Base-by-base conservation (phyloP, 30 jellyfish, hydroid and myxozoan species). In the Pelagia noctiluca region DNA sequence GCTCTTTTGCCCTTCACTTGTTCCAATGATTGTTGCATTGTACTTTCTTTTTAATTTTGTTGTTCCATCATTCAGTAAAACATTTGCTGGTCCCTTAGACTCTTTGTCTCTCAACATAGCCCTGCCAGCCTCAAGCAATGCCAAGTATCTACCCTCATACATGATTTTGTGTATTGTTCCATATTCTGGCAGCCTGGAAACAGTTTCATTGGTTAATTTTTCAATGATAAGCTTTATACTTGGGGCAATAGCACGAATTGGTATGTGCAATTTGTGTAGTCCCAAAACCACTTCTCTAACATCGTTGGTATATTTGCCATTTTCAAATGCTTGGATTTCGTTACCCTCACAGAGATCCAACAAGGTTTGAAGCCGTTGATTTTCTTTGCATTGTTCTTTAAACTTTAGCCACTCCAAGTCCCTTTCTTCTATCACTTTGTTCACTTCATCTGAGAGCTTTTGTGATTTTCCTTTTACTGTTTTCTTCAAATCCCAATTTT, bases 1-100 rank as follows among this genome's bases (percentile, higher is more conserved):
- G 23, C 30, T 36, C 33, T 42, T 73, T n/a, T 25, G 28, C 10
- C 85, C 50, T 42, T 73, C 85, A 73, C 79, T 73, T 42, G 85
- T 73, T 24, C 85, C 54, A 25, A 73, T 11, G 19, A 73, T 73
- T 0, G 76, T 46, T 8, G 79, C 23, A 66, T 66, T 66, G 63
- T 66, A 66, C 29, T n/a, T 66, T 66, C 35, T 33, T 66, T 31
- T 66, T 66, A 13, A 66, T 13, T 32, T 66, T 66, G 60, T 66
- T 26, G 12, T 31, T 33, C 79, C 63, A 66, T 66, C 79, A 66
- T 66, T 25, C 33, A 66, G 7, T 10, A 66, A 66, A 42, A 42
- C 57, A 62, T 23, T 62, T 19, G 75, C 75, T 62, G 75, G 75
- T 62, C 0, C 36, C 36, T 0, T 26, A 2, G 75, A 62, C 32